These are phyloP conservation scores for Leptopterna dolabrata DNA, from an alignment of 2,888 invertebrate genomes.

Conservation along the genomic window DNA sequence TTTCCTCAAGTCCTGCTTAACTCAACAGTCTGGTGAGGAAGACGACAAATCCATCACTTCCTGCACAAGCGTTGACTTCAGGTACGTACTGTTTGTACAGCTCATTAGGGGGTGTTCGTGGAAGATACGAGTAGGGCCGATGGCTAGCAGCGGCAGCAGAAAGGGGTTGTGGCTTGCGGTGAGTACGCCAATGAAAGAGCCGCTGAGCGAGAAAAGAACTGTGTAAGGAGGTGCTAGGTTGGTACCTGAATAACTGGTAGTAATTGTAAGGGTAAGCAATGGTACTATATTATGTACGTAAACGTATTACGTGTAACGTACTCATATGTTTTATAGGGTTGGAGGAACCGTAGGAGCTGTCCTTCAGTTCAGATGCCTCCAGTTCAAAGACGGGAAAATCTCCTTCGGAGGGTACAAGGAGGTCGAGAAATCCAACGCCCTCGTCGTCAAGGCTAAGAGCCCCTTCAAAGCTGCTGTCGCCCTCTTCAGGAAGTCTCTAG, in stretches of 20 bases:
- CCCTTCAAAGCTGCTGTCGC: constrained; percentile 38
- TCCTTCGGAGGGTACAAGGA: constrained; percentile 27
- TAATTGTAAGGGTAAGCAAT: too few species aligned
- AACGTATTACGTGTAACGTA: not conserved
- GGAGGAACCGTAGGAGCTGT: constrained; percentile 10
- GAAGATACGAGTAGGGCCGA: not conserved
- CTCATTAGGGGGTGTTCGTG: not conserved
- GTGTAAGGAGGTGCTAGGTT: not conserved
- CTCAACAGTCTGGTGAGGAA: not conserved
- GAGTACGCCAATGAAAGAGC: too few species aligned
- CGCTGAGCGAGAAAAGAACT: too few species aligned
- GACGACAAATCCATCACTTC: constrained; percentile 16
- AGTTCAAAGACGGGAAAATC: constrained; percentile 27
- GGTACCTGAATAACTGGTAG: not conserved
- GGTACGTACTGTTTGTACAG: not conserved
- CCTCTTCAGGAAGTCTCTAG: not conserved
- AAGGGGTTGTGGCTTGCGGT: not conserved
- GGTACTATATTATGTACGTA: not conserved
- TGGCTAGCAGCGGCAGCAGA: not conserved
- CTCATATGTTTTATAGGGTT: not conserved
- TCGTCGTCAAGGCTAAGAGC: constrained; percentile 6
- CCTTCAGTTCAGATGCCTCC: constrained; percentile 35
- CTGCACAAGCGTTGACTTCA: constrained; percentile 32
- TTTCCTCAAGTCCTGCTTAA: constrained; percentile 34
- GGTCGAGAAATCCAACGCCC: constrained; percentile 4